Percentiles rank a stretch among this genome's conserved stretches.
Conservation (phyloP, 2,888 invertebrate species). For the Agrochola lota region DNA sequence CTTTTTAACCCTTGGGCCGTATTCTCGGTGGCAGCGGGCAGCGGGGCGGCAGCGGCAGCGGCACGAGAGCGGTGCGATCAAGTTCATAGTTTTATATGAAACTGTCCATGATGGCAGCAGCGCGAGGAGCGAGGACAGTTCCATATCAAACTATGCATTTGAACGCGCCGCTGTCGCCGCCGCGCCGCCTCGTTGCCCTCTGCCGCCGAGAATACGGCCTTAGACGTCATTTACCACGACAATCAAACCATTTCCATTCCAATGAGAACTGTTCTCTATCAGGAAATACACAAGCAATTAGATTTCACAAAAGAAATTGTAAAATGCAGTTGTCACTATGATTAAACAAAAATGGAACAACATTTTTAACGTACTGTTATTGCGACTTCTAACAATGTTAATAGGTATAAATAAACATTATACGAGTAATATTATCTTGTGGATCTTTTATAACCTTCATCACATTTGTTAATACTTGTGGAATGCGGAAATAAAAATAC, state of each 20-base stretch:
- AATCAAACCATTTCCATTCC: neutral
- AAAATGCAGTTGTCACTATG: neutral
- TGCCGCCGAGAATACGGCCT: no score
- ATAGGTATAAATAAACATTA: neutral
- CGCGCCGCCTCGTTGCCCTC: no score
- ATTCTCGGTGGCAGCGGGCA: no score
- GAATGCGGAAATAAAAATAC: conserved; percentile 33
- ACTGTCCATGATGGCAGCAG: no score
- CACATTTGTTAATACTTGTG: conserved; percentile 1
- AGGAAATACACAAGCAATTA: no score
- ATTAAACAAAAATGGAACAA: neutral
- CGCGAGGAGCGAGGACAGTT: no score
- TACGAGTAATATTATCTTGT: neutral
- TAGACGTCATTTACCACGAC: neutral
- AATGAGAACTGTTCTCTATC: neutral
- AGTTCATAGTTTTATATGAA: no score
- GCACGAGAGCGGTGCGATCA: no score
- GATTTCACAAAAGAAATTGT: neutral
- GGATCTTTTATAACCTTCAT: neutral
- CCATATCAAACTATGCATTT: no score
- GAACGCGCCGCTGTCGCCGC: no score
- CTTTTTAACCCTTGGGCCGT: no score
- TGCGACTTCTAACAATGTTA: neutral
- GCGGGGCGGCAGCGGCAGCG: no score
- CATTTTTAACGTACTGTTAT: neutral